Percentiles rank a stretch among this genome's conserved stretches.
Conservation (phyloP, 2,113 vertebrate species). For the Apteryx owenii region DNA sequence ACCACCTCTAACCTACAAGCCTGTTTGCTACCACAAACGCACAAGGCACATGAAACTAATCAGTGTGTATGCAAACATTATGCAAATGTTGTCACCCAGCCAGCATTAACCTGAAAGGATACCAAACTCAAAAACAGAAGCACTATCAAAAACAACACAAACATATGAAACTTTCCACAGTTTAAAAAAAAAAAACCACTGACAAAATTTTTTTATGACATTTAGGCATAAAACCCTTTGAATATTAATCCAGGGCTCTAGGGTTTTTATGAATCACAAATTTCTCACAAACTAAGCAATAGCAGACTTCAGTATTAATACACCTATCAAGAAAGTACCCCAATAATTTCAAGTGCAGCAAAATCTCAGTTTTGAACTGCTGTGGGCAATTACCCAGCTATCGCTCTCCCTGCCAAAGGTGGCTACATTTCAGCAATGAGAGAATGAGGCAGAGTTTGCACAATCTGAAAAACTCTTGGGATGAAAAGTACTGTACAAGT, state of each 20-base stretch:
- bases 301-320: background rate
- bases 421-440: background rate
- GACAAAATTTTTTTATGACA: background rate
- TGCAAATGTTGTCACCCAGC: background rate
- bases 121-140: background rate
- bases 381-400: background rate
- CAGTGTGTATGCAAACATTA: accelerated
- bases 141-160: background rate
- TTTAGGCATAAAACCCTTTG: background rate
- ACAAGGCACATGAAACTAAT: background rate
- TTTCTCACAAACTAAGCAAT: constrained; percentile 7
- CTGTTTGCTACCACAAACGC: background rate
- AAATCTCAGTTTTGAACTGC: background rate
- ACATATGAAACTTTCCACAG: background rate
- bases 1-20: background rate
- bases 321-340: background rate
- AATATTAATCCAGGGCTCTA: background rate
- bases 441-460: background rate
- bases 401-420: background rate
- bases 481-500: background rate
- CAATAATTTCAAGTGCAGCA: background rate
- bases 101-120: background rate
- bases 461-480: background rate
- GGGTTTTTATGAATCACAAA: constrained; percentile 23
- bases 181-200: background rate